Conservation (phyloP, 2,797 vertebrate genomes). For the Chaetophractus vellerosus region DNA sequence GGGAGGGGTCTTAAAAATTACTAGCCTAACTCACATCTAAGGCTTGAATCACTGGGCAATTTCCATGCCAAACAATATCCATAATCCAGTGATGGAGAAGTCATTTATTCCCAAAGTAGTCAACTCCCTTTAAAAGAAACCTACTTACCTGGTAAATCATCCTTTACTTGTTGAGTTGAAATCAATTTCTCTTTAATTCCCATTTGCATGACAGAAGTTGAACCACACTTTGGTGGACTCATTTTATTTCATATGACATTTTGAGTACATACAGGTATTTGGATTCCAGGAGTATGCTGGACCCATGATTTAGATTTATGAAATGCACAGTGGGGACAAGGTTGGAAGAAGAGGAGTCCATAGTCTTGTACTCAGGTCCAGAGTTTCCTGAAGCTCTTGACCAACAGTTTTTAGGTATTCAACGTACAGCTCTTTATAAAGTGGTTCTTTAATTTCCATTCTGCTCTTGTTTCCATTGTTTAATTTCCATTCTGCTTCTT, state of each 20-base stretch:
- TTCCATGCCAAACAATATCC: background rate
- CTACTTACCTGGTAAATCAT: background rate
- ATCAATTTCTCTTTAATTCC: conserved; percentile 31
- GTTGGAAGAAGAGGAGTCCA: background rate
- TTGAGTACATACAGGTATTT: background rate
- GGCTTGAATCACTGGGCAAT: background rate
- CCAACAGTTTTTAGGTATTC: background rate
- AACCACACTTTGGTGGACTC: background rate
- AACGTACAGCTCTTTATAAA: background rate
- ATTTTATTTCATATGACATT: conserved; percentile 48
- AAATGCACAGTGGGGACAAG: background rate
- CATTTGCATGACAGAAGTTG: conserved; percentile 47
- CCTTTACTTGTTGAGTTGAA: background rate
- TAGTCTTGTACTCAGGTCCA: background rate
- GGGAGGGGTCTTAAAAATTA: conserved; percentile 19
- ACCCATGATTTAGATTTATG: conserved; percentile 59
- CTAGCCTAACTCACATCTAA: background rate
- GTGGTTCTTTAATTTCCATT: background rate
- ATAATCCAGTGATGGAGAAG: background rate
- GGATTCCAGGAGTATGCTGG: too few species aligned
- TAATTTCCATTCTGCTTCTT: too few species aligned
- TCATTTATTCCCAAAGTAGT: background rate
- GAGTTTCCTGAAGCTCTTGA: conserved; percentile 49
- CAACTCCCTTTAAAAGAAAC: conserved; percentile 12
- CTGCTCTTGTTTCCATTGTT: background rate